Percentiles rank a stretch among this genome's conserved stretches.
Conservation (phyloP, 2,113 vertebrate genomes). For the Trematocara marginatum region DNA sequence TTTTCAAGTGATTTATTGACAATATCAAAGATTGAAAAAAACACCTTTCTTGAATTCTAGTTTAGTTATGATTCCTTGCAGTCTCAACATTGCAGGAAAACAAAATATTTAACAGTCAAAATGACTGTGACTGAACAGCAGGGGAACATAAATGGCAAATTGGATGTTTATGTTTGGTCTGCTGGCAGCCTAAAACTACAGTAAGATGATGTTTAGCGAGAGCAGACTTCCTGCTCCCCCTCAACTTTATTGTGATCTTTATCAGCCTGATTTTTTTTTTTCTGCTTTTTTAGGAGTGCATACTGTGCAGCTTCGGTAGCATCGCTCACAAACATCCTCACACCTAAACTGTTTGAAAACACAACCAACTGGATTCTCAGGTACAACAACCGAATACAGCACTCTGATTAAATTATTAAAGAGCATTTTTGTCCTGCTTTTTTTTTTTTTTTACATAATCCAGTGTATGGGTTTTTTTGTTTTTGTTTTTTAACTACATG, state of each 20-base stretch:
- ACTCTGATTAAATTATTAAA: neutral
- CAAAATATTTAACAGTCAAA: neutral
- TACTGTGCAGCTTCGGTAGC: conserved; percentile 92
- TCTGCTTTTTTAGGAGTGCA: conserved; percentile 76
- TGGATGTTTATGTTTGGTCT: neutral
- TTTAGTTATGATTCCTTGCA: neutral
- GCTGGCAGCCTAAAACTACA: neutral
- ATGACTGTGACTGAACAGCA: neutral
- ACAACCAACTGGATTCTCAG: conserved; percentile 91
- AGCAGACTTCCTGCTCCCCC: neutral
- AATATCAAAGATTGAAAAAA: neutral
- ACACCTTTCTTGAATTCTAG: neutral
- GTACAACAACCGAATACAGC: conserved; percentile 52
- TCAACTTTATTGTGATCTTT: neutral
- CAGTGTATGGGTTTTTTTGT: neutral
- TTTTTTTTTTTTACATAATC: neutral
- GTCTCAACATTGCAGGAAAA: neutral
- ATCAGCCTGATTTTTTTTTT: neutral
- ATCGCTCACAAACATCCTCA: conserved; percentile 88
- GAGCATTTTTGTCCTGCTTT: neutral
- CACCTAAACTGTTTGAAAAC: conserved; percentile 80
- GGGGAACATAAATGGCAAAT: neutral
- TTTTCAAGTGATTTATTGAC: neutral
- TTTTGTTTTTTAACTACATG: neutral
- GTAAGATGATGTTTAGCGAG: neutral